phyloP scores from a whole-genome alignment of 2,797 vertebrate species.

The Oceanodroma leucorhoa region DNA sequence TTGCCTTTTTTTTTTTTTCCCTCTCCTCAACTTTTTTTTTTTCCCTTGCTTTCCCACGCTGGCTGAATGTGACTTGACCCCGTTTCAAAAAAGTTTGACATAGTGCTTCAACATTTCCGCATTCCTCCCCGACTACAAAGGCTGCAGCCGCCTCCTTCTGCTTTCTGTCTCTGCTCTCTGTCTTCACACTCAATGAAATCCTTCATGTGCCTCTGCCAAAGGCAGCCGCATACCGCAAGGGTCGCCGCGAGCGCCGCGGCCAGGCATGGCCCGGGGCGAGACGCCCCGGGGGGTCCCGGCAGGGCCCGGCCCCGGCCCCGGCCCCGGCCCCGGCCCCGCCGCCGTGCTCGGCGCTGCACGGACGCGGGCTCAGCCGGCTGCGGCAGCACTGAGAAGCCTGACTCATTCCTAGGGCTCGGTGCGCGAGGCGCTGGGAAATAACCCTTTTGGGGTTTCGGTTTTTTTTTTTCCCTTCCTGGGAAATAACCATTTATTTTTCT shows the following conservation, averaged over 20 bases:
- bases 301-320: neutral
- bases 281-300: conserved; percentile 8
- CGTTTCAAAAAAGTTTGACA: conserved; percentile 98
- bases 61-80: conserved; percentile 98
- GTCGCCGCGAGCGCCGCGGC: conserved; percentile 62
- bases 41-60: conserved; percentile 93
- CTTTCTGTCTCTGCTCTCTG: conserved; percentile 85
- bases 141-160: conserved; percentile 90
- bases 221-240: conserved; percentile 73
- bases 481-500: neutral
- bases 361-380: neutral
- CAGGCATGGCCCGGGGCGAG: conserved; percentile 23
- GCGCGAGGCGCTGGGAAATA: neutral
- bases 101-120: conserved; percentile 97
- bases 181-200: conserved; percentile 88
- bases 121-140: conserved; percentile 98
- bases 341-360: neutral
- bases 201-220: conserved; percentile 85
- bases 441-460: neutral
- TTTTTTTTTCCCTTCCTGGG: neutral
- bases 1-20: neutral
- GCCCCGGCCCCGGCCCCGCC: neutral
- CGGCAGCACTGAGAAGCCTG: conserved; percentile 2
- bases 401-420: neutral
- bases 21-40: conserved; percentile 36